Evolutionary conservation across 2,888 invertebrate genomes (phyloP).

Genomic region (Rhamnusium bicolor): DNA sequence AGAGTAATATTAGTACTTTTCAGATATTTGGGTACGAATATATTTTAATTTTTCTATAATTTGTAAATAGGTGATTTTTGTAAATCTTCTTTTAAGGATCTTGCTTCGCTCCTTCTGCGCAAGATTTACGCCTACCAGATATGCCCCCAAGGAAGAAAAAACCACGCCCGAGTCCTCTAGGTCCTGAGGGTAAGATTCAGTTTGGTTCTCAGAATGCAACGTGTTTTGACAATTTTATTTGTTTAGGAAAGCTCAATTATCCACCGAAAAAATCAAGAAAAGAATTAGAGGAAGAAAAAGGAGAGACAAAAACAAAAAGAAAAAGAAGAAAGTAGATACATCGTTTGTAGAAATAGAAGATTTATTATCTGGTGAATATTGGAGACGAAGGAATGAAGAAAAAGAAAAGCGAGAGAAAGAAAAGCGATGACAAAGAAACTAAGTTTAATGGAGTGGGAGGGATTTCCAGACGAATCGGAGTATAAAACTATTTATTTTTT

Average conservation of each 20-base stretch:
- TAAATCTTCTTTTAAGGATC: conserved; percentile 56
- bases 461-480: conserved; percentile 52
- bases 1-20: no score
- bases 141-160: conserved; percentile 68
- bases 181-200: conserved; percentile 60
- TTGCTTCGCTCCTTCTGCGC: conserved; percentile 73
- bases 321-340: conserved; percentile 60
- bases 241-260: conserved; percentile 73
- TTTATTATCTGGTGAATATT: conserved; percentile 75
- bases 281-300: conserved; percentile 71
- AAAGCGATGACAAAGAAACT: conserved; percentile 65
- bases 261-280: conserved; percentile 72
- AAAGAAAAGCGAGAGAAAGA: conserved; percentile 54
- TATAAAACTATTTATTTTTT: conserved; percentile 20
- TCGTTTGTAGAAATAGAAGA: conserved; percentile 75
- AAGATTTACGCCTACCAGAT: conserved; percentile 72
- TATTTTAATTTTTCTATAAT: no score
- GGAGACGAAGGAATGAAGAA: conserved; percentile 62
- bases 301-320: conserved; percentile 53
- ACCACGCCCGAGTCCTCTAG: conserved; percentile 58
- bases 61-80: conserved; percentile 50
- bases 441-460: conserved; percentile 61
- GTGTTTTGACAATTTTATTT: no score
- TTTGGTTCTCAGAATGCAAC: no score
- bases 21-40: no score